Evolutionary conservation across 1,140 invertebrate genomes (phyloP), one percentile per base, ranked within the genome.

Genomic region (Drosophila nasuta): DNA sequence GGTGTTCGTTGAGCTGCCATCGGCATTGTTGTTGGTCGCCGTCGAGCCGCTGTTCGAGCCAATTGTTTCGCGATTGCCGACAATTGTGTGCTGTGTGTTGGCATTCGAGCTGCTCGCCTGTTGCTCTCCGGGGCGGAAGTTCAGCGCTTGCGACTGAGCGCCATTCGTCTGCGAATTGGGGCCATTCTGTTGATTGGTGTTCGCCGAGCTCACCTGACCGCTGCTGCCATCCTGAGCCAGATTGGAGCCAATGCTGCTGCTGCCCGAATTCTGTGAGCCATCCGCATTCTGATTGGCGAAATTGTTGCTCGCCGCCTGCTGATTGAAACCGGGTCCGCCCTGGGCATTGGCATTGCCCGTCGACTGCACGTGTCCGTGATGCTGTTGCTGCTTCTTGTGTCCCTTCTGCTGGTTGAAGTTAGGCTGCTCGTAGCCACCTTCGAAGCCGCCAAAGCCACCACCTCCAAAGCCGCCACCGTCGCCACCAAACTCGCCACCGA

Each of bases 241-340:
- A 41, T 92, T 92, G 5, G 91, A 91, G 52, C 86, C 41, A 25
- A 92, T 91, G 68, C 91, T 91, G 35, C 91, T 92, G 43, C 75
- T 80, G 49, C 81, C 83, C 13, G 63, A 69, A 20, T 88, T 66
- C 59, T 76, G n/a, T 0, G 71, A 67, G 5, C 92, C 92, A 5
- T 79, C 77, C 15, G 76, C 60, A 2, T 78, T 69, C 8, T 58
- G 35, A 2, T 82, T 69, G 25, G 85, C 85, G 10, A 86, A 79
- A 10, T 92, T 88, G 13, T 92, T 92, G 41, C 82, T 85, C n/a
- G 77, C 90, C 10, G 91, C 89, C 75, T 92, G 91, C 71, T 92
- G 92, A 11, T 91, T 70, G 58, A 90, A 92, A 0, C 68, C 74
- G 5, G 74, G 75, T n/a, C 77, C 77, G 3, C 81, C 77, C 6